These are phyloP conservation scores for Lampropteryx suffumata DNA, from an alignment of 2,888 invertebrate genomes.

Conservation along the genomic window DNA sequence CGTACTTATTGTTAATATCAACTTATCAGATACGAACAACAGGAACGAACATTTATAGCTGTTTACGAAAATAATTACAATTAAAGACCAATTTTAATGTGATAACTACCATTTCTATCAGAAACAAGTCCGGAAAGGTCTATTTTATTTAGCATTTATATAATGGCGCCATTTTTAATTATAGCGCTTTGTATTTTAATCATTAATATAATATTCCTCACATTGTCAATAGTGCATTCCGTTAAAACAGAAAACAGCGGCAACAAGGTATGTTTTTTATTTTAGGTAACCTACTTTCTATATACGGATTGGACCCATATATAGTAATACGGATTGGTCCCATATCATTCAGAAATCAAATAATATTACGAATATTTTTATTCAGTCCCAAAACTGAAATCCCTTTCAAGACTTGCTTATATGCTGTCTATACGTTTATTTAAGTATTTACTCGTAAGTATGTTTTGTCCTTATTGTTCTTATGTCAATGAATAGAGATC, in stretches of 20 bases:
- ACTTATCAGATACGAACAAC: conserved; percentile 9
- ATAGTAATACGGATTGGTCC: too few species aligned
- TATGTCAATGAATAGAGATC: too few species aligned
- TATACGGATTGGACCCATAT: too few species aligned
- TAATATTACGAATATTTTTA: too few species aligned
- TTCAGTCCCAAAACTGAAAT: too few species aligned
- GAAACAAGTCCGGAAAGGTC: not conserved
- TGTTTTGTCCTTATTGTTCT: too few species aligned
- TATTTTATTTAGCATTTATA: not conserved
- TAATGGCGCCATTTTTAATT: conserved; percentile 42
- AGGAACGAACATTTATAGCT: not conserved
- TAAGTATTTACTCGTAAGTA: too few species aligned
- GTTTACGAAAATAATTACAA: not conserved
- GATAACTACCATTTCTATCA: conserved; percentile 15
- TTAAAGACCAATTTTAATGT: not conserved
- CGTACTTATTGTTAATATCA: not conserved
- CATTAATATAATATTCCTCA: conserved; percentile 49
- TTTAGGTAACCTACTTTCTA: too few species aligned
- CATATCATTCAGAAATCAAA: too few species aligned
- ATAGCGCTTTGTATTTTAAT: conserved; percentile 40
- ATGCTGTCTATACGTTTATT: too few species aligned
- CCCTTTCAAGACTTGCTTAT: too few species aligned
- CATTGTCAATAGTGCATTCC: conserved; percentile 44
- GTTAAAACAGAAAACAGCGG: conserved; percentile 25
- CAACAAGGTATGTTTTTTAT: conserved; percentile 39